phyloP scores from a whole-genome alignment of 2,888 invertebrate species.

The Troides helena region DNA sequence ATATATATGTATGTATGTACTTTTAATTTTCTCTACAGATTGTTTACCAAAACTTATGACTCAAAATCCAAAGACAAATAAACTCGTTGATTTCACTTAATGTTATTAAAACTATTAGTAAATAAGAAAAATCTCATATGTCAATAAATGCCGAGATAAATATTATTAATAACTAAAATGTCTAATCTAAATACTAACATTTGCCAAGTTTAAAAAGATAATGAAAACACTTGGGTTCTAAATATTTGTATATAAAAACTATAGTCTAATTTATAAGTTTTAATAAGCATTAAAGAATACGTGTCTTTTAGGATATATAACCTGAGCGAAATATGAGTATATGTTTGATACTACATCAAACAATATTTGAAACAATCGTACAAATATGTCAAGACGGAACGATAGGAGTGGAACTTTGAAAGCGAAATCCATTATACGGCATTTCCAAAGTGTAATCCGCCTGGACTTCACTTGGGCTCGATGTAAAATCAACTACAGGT shows the following conservation, averaged over 20 bases:
- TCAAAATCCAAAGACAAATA: too few relatives aligned
- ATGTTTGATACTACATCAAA: slow-evolving; percentile 55
- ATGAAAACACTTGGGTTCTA: too few relatives aligned
- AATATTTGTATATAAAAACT: not conserved
- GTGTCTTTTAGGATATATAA: slow-evolving; percentile 62
- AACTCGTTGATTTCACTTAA: too few relatives aligned
- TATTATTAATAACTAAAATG: too few relatives aligned
- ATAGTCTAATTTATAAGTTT: slow-evolving; percentile 16
- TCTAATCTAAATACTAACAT: too few relatives aligned
- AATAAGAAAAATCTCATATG: too few relatives aligned
- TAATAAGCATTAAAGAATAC: slow-evolving; percentile 55
- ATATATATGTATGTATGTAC: too few relatives aligned
- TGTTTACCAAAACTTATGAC: too few relatives aligned
- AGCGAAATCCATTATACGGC: slow-evolving; percentile 73
- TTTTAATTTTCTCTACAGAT: too few relatives aligned
- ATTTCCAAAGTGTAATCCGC: slow-evolving; percentile 73
- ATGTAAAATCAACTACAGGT: slow-evolving; percentile 60
- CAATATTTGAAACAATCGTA: slow-evolving; percentile 54
- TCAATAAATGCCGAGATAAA: too few relatives aligned
- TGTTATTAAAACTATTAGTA: too few relatives aligned
- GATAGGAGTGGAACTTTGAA: slow-evolving; percentile 77
- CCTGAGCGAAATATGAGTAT: slow-evolving; percentile 56
- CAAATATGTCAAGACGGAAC: slow-evolving; percentile 71
- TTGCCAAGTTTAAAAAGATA: too few relatives aligned
- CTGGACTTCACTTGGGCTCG: slow-evolving; percentile 69